A percentile compares a stretch with the other conserved stretches of the same genome.
phyloP scores from a whole-genome alignment of 2,888 invertebrate species.

The Parascotia fuliginaria region DNA sequence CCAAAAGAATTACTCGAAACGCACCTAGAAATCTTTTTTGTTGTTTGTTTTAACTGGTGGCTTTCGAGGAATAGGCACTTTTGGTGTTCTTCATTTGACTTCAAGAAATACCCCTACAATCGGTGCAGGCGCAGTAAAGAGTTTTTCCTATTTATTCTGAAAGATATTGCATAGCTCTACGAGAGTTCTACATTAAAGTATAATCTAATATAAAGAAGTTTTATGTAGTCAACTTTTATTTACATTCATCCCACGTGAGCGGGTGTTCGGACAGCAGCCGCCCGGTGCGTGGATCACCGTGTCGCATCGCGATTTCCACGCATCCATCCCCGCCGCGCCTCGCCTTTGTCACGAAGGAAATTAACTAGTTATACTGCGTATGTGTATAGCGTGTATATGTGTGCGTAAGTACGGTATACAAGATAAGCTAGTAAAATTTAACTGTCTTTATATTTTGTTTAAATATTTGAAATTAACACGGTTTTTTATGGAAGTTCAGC shows the following conservation, averaged over 20 bases:
- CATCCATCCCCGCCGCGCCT: constrained; percentile 81
- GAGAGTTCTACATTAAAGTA: no score
- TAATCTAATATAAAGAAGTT: constrained; percentile 6
- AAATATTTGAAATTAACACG: not conserved
- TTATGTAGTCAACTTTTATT: constrained; percentile 34
- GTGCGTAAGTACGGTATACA: constrained; percentile 62
- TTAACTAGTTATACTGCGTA: constrained; percentile 80
- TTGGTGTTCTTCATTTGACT: no score
- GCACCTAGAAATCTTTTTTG: no score
- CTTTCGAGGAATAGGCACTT: no score
- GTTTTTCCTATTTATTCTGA: no score
- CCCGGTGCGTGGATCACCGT: constrained; percentile 77
- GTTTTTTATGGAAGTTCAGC: no score
- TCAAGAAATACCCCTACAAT: no score
- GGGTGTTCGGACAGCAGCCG: constrained; percentile 43
- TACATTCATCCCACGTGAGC: constrained; percentile 42
- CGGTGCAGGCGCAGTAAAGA: no score
- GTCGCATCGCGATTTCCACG: constrained; percentile 85
- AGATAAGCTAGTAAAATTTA: not conserved
- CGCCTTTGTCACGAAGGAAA: constrained; percentile 85
- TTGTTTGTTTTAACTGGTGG: no score
- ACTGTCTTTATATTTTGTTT: no score
- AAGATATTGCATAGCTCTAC: no score
- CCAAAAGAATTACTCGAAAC: no score
- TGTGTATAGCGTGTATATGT: constrained; percentile 45